Conservation (phyloP, 1,140 invertebrate species). For the Epicauta chinensis region DNA sequence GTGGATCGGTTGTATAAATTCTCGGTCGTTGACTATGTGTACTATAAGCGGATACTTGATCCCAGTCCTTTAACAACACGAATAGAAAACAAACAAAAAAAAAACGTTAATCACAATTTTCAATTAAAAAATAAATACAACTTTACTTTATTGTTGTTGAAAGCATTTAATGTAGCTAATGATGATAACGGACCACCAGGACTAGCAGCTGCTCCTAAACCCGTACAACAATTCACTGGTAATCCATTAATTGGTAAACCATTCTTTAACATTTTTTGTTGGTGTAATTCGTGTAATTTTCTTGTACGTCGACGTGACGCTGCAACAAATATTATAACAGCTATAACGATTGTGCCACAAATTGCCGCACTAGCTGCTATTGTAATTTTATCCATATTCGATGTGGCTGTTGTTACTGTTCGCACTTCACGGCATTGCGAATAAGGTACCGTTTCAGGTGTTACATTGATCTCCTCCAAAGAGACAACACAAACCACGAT, state of each 20-base stretch:
- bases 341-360: slow-evolving; percentile 84
- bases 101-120: neutral
- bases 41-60: slow-evolving; percentile 88
- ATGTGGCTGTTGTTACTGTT: slow-evolving; percentile 70
- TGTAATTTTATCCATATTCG: slow-evolving; percentile 90
- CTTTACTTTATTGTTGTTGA: slow-evolving; percentile 65
- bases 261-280: slow-evolving; percentile 51
- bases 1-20: slow-evolving; percentile 65
- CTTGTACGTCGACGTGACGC: slow-evolving; percentile 64
- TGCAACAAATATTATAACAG: slow-evolving; percentile 79
- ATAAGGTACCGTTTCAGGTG: slow-evolving; percentile 77
- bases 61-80: slow-evolving; percentile 74
- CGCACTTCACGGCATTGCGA: slow-evolving; percentile 83
- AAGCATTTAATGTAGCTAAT: slow-evolving; percentile 68
- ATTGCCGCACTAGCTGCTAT: slow-evolving; percentile 90
- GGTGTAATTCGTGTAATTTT: slow-evolving; percentile 66
- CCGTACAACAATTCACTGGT: slow-evolving; percentile 69
- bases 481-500: slow-evolving; percentile 89
- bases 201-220: slow-evolving; percentile 61
- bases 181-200: slow-evolving; percentile 73
- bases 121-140: neutral
- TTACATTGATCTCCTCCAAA: slow-evolving; percentile 77
- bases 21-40: slow-evolving; percentile 77
- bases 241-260: slow-evolving; percentile 62
- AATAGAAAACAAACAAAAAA: neutral